Conservation (phyloP, 2,113 vertebrate genomes). For the Cichladusa arquata region DNA sequence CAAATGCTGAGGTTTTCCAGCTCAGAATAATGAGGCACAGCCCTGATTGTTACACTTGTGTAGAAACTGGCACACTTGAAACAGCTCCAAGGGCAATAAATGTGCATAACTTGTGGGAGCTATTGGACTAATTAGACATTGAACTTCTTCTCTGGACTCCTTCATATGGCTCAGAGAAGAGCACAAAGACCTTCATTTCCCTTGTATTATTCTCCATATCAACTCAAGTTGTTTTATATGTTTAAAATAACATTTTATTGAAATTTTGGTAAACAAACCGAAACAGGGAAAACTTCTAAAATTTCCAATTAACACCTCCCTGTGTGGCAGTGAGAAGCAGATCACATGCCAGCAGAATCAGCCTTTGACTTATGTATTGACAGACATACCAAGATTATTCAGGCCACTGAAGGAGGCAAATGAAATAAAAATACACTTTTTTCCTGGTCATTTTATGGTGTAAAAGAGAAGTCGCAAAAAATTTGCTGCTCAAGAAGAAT, state of each 20-base stretch:
- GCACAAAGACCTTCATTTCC: background rate
- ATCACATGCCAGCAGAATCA: background rate
- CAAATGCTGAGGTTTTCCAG: background rate
- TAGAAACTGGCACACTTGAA: background rate
- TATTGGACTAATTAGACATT: background rate
- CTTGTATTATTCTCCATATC: background rate
- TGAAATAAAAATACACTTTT: background rate
- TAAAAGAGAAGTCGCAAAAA: background rate
- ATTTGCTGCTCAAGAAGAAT: background rate
- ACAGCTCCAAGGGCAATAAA: background rate
- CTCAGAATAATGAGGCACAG: background rate
- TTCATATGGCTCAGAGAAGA: background rate
- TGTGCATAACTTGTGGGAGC: accelerated
- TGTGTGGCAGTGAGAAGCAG: background rate
- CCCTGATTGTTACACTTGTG: background rate
- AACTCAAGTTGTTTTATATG: background rate
- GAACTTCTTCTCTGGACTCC: background rate
- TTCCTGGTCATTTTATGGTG: background rate
- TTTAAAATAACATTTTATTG: background rate
- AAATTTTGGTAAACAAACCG: background rate
- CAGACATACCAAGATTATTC: background rate
- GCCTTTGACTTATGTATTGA: background rate
- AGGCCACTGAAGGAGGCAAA: background rate
- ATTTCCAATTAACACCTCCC: background rate
- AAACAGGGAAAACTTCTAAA: background rate